A percentile compares a stretch with the other conserved stretches of the same genome.
phyloP scores from a whole-genome alignment of 2,888 invertebrate species.

The Margaritifera margaritifera region DNA sequence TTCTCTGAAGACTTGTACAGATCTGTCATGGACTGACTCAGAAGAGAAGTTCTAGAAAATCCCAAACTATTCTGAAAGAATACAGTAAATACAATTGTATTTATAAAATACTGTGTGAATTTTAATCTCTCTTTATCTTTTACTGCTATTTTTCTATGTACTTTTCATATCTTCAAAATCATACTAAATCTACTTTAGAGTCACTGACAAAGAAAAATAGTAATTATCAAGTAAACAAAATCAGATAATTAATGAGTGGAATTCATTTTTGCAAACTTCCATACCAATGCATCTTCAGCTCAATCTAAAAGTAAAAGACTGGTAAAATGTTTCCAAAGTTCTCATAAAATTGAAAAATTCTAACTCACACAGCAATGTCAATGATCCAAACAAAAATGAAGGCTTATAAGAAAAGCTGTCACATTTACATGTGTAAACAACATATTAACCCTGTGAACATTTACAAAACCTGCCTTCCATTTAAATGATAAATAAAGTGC shows the following conservation, averaged over 20 bases:
- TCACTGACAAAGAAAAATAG: background rate
- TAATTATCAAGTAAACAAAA: background rate
- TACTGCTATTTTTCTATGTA: background rate
- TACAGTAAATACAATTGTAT: background rate
- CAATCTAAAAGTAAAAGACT: no score
- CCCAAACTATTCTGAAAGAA: constrained; percentile 41
- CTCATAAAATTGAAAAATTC: no score
- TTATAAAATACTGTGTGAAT: background rate
- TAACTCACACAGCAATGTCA: no score
- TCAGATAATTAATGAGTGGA: background rate
- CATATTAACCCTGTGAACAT: no score
- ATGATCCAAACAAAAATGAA: no score
- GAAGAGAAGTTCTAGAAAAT: constrained; percentile 83
- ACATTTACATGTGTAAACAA: no score
- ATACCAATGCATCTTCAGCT: no score
- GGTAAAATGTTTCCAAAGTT: no score
- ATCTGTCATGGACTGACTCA: constrained; percentile 88
- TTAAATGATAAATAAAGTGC: no score
- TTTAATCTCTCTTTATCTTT: background rate
- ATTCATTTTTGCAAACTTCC: background rate
- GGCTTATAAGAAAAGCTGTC: no score
- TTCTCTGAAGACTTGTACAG: constrained; percentile 74
- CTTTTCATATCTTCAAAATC: background rate
- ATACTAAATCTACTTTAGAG: background rate
- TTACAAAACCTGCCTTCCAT: no score